Evolutionary conservation across 2,888 invertebrate species (phyloP), one percentile per base, ranked within the genome.

Genomic region (Drosophila macrospina): DNA sequence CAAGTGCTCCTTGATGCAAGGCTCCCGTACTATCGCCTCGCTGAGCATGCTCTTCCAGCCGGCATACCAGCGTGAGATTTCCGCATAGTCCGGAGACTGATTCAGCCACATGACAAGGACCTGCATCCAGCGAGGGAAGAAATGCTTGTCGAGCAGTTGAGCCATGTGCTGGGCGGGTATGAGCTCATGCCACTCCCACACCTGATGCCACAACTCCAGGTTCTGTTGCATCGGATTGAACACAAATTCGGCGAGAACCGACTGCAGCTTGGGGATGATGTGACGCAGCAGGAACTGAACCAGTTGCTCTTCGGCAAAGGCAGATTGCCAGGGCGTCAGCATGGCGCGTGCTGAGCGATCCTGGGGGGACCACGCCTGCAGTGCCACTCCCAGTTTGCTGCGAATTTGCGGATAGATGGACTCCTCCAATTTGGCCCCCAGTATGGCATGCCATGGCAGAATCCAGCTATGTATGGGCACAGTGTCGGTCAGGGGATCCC

Each of bases 391-490:
- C 51, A 99, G 93, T 90, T 99, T 99, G 54, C 98, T 96, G 44
- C 99, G 94, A 81, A 99, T 98, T 42, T 96, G 95, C 0, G 98
- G 97, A 93, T 98, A 98, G 34, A 98, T 95, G 0, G 93, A 92
- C 0, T 91, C 91, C 61, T 91, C 91, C 89, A 92, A 86, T 74
- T 91, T 92, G 28, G 90, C 92, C 93, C 97, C 96, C 90, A 98
- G 94, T 6, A 97, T 92, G 0, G 96, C 95, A 66, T 98, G 94
- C 99, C 99, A 99, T 0, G 99, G 99, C 91, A 98, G 96, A 68
- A 99, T 95, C 99, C 99, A 99, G 4, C 96, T 95, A 91, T 99
- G 99, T 76, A 99, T 96, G 11, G 99, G 99, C 74, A 98, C 95
- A 0, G 97, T 97, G 91, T 99, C 99, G 0, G 96, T 96, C 1